Evolutionary conservation across 2,797 vertebrate genomes (phyloP).

Genomic region (Furcifer pardalis): DNA sequence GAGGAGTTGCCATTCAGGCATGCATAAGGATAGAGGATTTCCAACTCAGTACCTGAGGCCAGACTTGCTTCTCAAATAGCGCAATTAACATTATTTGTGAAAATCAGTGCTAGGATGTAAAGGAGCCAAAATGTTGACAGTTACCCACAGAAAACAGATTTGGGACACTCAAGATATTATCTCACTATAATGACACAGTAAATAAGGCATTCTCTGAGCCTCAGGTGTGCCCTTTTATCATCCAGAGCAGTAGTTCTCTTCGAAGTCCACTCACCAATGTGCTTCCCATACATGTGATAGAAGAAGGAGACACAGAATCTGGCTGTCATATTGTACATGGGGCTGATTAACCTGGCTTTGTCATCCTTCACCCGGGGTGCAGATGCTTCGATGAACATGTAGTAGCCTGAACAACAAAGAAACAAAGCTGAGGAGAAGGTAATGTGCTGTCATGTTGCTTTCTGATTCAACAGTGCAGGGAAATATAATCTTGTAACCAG

Average conservation of each 20-base stretch:
- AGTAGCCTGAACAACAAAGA: constrained; percentile 82
- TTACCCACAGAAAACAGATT: neutral
- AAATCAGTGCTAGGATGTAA: constrained; percentile 3
- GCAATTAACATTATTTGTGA: neutral
- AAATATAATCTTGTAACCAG: neutral
- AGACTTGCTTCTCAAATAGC: neutral
- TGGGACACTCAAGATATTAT: neutral
- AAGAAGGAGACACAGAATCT: constrained; percentile 94
- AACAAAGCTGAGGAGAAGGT: constrained; percentile 21
- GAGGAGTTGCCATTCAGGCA: neutral
- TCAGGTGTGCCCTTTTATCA: neutral
- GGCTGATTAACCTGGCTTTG: constrained; percentile 91
- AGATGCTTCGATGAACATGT: constrained; percentile 98
- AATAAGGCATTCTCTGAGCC: neutral
- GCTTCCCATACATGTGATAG: constrained; percentile 98
- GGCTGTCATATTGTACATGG: constrained; percentile 90
- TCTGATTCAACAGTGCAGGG: fast-evolving
- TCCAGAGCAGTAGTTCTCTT: neutral
- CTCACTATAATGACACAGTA: neutral
- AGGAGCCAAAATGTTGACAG: neutral
- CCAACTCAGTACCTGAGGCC: neutral
- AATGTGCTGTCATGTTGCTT: fast-evolving
- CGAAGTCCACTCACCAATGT: constrained; percentile 89
- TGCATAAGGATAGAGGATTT: neutral
- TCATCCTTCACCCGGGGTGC: constrained; percentile 88